Percentiles rank a stretch among this genome's conserved stretches.
phyloP scores from a whole-genome alignment of 1,140 invertebrate genomes.

The Papilio helenus region DNA sequence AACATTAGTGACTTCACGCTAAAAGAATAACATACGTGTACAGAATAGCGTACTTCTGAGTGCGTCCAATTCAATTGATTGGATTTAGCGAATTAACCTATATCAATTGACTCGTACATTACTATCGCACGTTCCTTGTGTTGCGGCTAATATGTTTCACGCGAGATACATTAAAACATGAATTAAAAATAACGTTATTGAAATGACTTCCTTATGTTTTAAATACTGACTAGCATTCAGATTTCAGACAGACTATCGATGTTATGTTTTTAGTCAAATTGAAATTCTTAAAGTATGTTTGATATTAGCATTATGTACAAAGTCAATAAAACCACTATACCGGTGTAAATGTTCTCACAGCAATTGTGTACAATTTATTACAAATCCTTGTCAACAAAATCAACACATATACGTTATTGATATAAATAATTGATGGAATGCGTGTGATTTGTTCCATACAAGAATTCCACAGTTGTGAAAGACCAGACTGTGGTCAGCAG shows the following conservation, averaged over 20 bases:
- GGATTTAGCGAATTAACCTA: constrained; percentile 17
- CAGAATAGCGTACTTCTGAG: constrained; percentile 25
- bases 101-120: not conserved
- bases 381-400: constrained; percentile 5
- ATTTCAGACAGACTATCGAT: no score
- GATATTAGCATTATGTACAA: not conserved
- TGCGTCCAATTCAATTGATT: constrained; percentile 22
- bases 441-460: constrained; percentile 43
- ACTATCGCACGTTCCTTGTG: not conserved
- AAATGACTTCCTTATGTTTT: no score
- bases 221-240: no score
- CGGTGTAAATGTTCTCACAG: not conserved
- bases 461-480: constrained; percentile 62
- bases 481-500: constrained; percentile 40
- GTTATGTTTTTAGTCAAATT: no score
- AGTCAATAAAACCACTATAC: not conserved
- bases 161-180: no score
- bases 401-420: not conserved
- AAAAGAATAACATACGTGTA: constrained; percentile 61
- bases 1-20: constrained; percentile 66
- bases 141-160: no score
- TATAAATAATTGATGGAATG: constrained; percentile 34
- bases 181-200: no score
- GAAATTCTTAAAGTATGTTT: no score
- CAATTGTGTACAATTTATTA: constrained; percentile 5